Evolutionary conservation across 2,797 vertebrate species (phyloP).

Genomic region (Acrossocheilus fasciatus): DNA sequence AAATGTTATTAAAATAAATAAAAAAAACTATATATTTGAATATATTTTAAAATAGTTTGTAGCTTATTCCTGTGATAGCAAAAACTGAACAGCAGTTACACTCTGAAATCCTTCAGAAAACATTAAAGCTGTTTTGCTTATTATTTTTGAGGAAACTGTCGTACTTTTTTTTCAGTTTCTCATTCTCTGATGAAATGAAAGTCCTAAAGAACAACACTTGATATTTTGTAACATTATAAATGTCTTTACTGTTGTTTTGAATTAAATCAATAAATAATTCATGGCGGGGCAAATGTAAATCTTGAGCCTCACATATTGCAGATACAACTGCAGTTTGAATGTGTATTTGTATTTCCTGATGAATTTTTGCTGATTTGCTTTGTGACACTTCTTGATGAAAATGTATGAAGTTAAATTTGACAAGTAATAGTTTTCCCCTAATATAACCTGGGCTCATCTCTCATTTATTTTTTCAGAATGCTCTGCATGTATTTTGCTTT

Average conservation of each 20-base stretch:
- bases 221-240: not conserved
- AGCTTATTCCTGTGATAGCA: not conserved
- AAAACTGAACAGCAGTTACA: not conserved
- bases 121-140: not conserved
- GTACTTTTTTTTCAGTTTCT: not conserved
- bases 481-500: conserved; percentile 2
- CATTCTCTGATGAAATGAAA: not conserved
- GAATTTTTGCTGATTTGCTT: not conserved
- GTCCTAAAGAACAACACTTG: not conserved
- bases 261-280: not conserved
- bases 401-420: not conserved
- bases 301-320: not conserved
- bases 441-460: not conserved
- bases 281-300: not conserved
- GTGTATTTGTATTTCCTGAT: not conserved
- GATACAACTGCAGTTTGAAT: not conserved
- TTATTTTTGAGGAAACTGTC: not conserved
- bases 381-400: not conserved
- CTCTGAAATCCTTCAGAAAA: not conserved
- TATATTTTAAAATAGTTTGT: not conserved
- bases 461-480: not conserved
- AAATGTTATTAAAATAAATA: not conserved
- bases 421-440: not conserved
- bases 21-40: not conserved
- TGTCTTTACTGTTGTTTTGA: not conserved